Evolutionary conservation across 2,113 vertebrate species (phyloP).

Genomic region (Pseudolaguvia tuberculata): DNA sequence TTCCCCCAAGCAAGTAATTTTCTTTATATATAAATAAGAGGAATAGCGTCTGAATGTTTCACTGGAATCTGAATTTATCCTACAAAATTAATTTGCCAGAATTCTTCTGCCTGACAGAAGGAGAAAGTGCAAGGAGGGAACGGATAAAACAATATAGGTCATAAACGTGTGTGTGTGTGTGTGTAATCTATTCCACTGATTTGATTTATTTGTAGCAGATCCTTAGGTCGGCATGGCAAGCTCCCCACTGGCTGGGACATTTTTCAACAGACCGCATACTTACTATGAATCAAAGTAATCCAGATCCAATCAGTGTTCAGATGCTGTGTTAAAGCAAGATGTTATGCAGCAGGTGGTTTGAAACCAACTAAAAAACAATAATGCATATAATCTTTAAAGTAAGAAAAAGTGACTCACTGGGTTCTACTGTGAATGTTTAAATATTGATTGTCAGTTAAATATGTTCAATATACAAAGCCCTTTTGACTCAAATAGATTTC

Average conservation of each 20-base stretch:
- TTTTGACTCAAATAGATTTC: background rate
- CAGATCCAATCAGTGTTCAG: background rate
- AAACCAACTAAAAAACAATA: constrained; percentile 1
- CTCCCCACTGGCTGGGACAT: background rate
- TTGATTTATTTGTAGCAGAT: constrained; percentile 23
- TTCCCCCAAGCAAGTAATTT: background rate
- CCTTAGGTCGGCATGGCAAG: background rate
- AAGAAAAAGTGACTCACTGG: no score
- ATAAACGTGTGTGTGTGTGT: constrained; percentile 22
- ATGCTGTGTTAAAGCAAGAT: background rate
- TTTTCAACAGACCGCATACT: background rate
- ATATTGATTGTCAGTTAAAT: background rate
- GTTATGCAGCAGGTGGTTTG: background rate
- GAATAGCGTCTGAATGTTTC: background rate
- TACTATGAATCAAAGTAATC: background rate
- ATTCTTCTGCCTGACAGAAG: constrained; percentile 8
- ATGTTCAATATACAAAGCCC: constrained; percentile 7
- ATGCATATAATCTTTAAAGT: no score
- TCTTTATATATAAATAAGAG: background rate
- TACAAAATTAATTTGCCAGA: constrained; percentile 17
- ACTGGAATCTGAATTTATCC: background rate
- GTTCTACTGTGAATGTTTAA: background rate
- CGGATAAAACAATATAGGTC: constrained; percentile 12
- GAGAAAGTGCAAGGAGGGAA: constrained; percentile 19
- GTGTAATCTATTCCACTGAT: constrained; percentile 5